Base-by-base conservation (phyloP, 2,797 vertebrate genomes). In the Lacerta viridis region DNA sequence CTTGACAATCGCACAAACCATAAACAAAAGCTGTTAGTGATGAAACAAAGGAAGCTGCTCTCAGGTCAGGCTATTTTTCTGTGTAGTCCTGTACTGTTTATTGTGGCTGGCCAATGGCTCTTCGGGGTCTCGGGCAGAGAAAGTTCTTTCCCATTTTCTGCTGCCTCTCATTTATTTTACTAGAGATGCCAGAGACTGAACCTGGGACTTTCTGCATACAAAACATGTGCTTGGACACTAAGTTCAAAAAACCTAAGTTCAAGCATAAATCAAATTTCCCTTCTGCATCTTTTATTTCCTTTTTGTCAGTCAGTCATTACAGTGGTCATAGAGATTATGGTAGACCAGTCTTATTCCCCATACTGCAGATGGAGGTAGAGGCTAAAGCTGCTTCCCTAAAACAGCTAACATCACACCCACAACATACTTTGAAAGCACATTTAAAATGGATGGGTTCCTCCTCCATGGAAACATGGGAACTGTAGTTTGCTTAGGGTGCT, bases 1-100 rank as follows among this genome's bases (percentile, higher is more conserved):
- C 80, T 89, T 89, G 88, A 87, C 50, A 41, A 87, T 90, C 50
- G 81, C 88, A 89, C 20, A 93, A 71, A 89, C 78, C 91, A 93
- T 88, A 93, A 93, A 91, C 36, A 23, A 46, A 93, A 82, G 25
- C 92, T 92, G 4, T 84, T 90, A 71, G 0, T 0, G 89, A 89
- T 76, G 5, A 93, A 74, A 36, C 43, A n/a, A 33, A 68, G 66
- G n/a, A 55, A 79, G 43, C 11, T 55, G 9, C 2, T 7, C 15
- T 59, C 23, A 68, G 33, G 66, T 55, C 64, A 79, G 43, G 55
- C 43, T 79, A 55, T 43, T 55, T 79, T 33, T 69, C 76, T 29
- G 20, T 50, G 27, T 46, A 50, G 11, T 6, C 13, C 27, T 29
- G 43, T 50, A 50, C 1, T 50, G 27, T 55, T 41, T 7, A 15